Evolutionary conservation across 53 echinoderm and acorn worm species (phyloP), one percentile per base, ranked within the genome.

Genomic region (Patiria pectinifera): DNA sequence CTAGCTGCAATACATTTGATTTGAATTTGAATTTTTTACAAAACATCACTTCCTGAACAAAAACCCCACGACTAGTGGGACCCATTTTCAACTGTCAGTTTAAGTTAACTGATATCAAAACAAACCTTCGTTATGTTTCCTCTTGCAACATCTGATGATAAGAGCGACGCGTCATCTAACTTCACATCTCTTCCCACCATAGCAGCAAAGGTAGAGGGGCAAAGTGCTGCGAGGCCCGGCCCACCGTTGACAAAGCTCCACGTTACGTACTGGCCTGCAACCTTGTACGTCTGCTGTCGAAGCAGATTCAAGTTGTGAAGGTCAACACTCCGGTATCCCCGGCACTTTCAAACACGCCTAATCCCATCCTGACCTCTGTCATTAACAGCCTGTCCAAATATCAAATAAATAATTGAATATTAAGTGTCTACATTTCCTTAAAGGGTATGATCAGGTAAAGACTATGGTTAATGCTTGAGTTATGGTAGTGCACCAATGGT

Each of bases 221-320:
- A 83, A 11, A 83, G 22, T n/a, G 83, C 60, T 5, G 9, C 22
- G 8, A 83, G 26, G 9, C 83, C 83, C 23, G 83, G 83, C 7
- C 62, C 83, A 24, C 83, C 83, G 48, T 83, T 21, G 18, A 61
- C 23, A 10, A 83, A 48, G 61, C 83, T 83, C 83, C 83, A 83
- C 62, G 48, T 19, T 8, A 83, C 61, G 7, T 60, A 61, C 83
- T 83, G 83, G 60, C 83, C 83, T 61, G 83, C 83, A 22, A 60
- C 19, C 22, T 83, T 83, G 83, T 83, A 83, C 16, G 60, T 61
- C 12, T 83, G 59, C 23, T 83, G 83, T 8, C 23, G 21, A 19
- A 83, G 83, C 11, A 10, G 62, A 18, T 62, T 83, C 13, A 83
- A 13, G 62, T 83, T 61, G 23, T 83, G 62, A 83, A 83, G 18